These are phyloP conservation scores for Aphidius colemani DNA, from an alignment of 2,888 invertebrate species.

Conservation along the genomic window DNA sequence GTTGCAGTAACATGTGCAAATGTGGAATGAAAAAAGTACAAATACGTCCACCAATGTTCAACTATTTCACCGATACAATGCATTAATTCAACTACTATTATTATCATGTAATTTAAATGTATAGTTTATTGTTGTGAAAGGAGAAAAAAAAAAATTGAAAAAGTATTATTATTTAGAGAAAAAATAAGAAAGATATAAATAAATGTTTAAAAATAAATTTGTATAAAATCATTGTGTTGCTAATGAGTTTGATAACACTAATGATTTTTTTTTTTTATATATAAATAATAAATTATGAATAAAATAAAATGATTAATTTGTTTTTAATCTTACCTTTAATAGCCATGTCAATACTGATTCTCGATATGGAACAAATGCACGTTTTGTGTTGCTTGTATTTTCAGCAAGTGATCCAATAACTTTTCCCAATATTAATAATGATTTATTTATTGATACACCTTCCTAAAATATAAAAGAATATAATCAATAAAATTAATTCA, in stretches of 20 bases:
- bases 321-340: constrained; percentile 66
- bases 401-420: constrained; percentile 79
- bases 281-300: constrained; percentile 17
- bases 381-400: constrained; percentile 59
- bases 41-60: constrained; percentile 49
- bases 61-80: constrained; percentile 51
- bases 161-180: constrained; percentile 12
- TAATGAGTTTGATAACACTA: not conserved
- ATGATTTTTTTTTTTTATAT: constrained; percentile 21
- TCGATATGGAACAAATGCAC: constrained; percentile 75
- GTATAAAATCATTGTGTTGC: not conserved
- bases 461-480: constrained; percentile 60
- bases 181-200: not conserved
- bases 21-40: constrained; percentile 42
- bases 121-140: not conserved
- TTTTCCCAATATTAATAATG: constrained; percentile 77
- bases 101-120: constrained; percentile 9
- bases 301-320: constrained; percentile 23
- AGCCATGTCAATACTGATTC: constrained; percentile 83
- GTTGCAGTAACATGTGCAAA: constrained; percentile 40
- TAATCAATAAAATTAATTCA: not conserved
- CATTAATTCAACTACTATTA: constrained; percentile 36
- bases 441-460: constrained; percentile 77
- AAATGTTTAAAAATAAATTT: not conserved
- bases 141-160: not conserved